Conservation (phyloP, 2,113 vertebrate species). For the Protobothrops mucrosquamatus region DNA sequence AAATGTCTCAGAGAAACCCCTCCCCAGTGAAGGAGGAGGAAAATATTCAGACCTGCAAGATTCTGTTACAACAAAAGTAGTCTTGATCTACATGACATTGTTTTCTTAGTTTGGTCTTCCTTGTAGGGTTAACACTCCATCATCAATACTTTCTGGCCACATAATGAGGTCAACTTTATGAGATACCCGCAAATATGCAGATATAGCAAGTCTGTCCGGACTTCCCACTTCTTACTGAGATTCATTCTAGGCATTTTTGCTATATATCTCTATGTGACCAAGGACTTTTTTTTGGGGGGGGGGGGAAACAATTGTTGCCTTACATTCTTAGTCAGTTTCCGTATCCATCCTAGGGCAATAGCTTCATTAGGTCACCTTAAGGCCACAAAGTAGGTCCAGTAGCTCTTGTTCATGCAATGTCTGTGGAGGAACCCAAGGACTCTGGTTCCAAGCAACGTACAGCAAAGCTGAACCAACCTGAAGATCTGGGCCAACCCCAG, state of each 20-base stretch:
- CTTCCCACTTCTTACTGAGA: background rate
- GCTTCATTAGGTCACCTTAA: background rate
- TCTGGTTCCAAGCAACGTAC: background rate
- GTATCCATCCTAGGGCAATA: background rate
- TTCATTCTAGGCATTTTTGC: background rate
- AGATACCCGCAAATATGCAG: background rate
- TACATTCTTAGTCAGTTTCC: background rate
- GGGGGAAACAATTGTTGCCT: background rate
- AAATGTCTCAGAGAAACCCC: background rate
- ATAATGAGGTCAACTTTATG: background rate
- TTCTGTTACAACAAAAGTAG: background rate
- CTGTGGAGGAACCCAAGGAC: background rate
- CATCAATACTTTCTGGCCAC: background rate
- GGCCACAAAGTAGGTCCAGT: background rate
- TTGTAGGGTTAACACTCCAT: background rate
- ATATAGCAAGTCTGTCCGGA: background rate
- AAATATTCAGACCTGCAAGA: background rate
- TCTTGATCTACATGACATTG: background rate
- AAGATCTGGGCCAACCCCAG: conserved; percentile 43
- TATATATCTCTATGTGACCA: background rate
- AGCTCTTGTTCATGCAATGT: background rate
- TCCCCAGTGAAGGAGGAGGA: background rate
- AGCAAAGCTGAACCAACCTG: background rate
- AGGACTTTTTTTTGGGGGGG: no score
- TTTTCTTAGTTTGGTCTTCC: background rate